Evolutionary conservation across 2,113 vertebrate species (phyloP), one percentile per base, ranked within the genome.

Genomic region (Antigone vipio): DNA sequence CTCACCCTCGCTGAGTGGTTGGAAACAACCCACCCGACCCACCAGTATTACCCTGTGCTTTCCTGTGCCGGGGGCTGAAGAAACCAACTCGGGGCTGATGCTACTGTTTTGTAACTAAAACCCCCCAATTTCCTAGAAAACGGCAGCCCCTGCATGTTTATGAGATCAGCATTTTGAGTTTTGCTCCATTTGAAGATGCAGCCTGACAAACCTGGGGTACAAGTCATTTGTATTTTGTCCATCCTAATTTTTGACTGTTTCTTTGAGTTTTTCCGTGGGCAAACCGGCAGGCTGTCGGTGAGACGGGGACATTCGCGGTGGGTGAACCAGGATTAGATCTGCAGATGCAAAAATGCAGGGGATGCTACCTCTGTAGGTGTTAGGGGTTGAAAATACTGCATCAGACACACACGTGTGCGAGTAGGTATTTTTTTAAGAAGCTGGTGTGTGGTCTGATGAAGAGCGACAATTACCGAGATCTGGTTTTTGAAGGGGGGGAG

Each of bases 331-430:
- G 69, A 9, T 52, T 38, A 32, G 75, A 18, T 15, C 20, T 19
- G 27, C 24, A 8, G 40, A 3, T 16, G 5, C 26, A 13, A 29
- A 67, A 49, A 22, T 0, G 12, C 1, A 2, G 24, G 50, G 49
- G 32, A 15, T 0, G 10, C 32, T 15, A 8, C 15, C 4, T 4
- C 47, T 12, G 32, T 27, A 9, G 75, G 24, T 49, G 47, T 55
- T 12, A 10, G 22, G 32, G 44, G 8, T 12, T 14, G 32, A 15
- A 35, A 56, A 56, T 3, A 8, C 8, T 5, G 1, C 1, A 11
- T 26, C 12, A 16, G 60, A 2, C 6, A 14, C 6, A 0, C 6
- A 3, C 14, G 1, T 0, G 11, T 13, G 34, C 5, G 29, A 30
- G 83, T 2, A 7, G 80, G 0, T 9, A 4, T 2, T 74, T 34